Evolutionary conservation across 2,113 vertebrate species (phyloP).

Genomic region (Oncorhynchus tshawytscha): DNA sequence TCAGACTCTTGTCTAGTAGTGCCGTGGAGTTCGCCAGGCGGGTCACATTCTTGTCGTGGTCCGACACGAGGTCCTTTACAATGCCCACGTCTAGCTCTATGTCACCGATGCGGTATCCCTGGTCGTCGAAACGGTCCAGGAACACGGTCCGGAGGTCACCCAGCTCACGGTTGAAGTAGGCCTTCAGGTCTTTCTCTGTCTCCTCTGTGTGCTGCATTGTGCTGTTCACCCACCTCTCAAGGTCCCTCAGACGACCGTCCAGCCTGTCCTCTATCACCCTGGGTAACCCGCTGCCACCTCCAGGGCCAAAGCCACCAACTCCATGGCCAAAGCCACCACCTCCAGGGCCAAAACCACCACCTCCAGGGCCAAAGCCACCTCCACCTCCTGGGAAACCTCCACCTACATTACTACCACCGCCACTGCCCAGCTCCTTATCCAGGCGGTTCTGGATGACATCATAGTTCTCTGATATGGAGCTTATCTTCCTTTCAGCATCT

Average conservation of each 20-base stretch:
- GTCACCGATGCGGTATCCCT: conserved; percentile 62
- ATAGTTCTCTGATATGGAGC: conserved; percentile 62
- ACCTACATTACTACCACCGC: conserved; percentile 9
- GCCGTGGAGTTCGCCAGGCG: conserved; percentile 62
- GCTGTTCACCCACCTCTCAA: conserved; percentile 79
- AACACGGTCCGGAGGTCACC: conserved; percentile 61
- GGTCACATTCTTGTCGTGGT: conserved; percentile 54
- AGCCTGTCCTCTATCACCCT: conserved; percentile 27
- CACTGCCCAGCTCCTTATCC: conserved; percentile 54
- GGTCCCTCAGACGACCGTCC: conserved; percentile 69
- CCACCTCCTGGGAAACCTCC: conserved; percentile 4
- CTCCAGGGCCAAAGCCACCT: conserved; percentile 16
- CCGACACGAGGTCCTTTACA: conserved; percentile 58
- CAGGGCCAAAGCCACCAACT: not conserved
- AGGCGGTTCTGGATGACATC: conserved; percentile 67
- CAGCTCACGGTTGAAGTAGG: conserved; percentile 65
- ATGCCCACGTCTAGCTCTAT: conserved; percentile 69
- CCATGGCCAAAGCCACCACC: not conserved
- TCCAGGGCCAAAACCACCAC: not conserved
- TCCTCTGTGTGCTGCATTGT: conserved; percentile 68
- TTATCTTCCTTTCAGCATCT: conserved; percentile 78
- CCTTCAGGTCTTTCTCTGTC: conserved; percentile 66
- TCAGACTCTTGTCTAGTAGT: conserved; percentile 59
- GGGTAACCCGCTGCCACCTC: not conserved
- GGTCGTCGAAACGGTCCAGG: conserved; percentile 69